A percentile compares a stretch with the other conserved stretches of the same genome.
Evolutionary conservation across 2,797 vertebrate species (phyloP).

Genomic region (Erithacus rubecula): DNA sequence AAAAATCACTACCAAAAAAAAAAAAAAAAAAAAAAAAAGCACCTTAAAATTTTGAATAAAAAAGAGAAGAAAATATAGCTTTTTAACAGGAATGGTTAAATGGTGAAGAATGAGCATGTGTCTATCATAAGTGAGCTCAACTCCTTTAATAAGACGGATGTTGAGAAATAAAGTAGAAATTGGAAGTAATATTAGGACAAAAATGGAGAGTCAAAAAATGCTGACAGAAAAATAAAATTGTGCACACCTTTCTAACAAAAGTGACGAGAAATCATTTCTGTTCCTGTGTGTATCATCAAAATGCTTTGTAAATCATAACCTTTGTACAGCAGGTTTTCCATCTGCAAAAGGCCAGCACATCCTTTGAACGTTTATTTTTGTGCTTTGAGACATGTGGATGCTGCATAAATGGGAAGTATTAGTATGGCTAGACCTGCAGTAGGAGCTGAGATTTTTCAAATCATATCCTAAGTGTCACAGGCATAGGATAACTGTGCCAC

Average conservation of each 20-base stretch:
- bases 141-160: neutral
- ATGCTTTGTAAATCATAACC: neutral
- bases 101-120: neutral
- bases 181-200: neutral
- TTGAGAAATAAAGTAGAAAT: neutral
- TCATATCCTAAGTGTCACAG: neutral
- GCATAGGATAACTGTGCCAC: neutral
- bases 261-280: neutral
- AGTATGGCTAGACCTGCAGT: neutral
- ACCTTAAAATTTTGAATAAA: neutral
- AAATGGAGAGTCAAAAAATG: neutral
- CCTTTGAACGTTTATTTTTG: neutral
- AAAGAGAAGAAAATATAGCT: neutral
- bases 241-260: neutral
- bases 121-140: neutral
- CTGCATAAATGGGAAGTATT: neutral
- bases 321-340: neutral
- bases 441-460: neutral
- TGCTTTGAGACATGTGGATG: neutral
- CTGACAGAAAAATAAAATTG: neutral
- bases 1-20: neutral
- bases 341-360: neutral
- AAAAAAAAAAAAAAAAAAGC: too few relatives aligned
- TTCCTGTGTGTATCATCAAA: neutral
- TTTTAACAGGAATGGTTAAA: neutral